Evolutionary conservation across 1,140 invertebrate genomes (phyloP).

Genomic region (Drosophila pectinifera): DNA sequence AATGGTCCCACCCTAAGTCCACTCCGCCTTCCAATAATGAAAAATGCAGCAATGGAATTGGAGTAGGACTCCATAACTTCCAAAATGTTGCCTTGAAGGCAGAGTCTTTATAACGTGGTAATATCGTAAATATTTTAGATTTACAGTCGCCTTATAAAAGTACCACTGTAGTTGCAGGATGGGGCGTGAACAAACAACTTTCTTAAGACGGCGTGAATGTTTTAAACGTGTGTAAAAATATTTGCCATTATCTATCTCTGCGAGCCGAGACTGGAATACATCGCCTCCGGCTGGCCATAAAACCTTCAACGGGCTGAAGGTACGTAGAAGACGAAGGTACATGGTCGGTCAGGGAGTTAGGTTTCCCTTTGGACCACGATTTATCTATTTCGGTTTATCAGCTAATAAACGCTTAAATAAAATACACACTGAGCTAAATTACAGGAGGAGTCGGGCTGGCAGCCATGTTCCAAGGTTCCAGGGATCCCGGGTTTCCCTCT

Average conservation of each 20-base stretch:
- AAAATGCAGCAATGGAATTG: not conserved
- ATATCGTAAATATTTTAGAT: constrained; percentile 4
- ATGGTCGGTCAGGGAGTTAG: constrained; percentile 11
- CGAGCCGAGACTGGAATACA: constrained; percentile 51
- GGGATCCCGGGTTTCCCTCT: not conserved
- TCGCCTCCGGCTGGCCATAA: constrained; percentile 65
- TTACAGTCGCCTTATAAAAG: constrained; percentile 1
- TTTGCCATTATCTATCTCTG: constrained; percentile 71
- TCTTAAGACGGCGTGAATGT: constrained; percentile 60
- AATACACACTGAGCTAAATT: constrained; percentile 82
- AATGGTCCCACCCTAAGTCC: too few relatives aligned
- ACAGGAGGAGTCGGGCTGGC: constrained; percentile 31
- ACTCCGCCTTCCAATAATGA: not conserved
- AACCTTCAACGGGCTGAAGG: constrained; percentile 63
- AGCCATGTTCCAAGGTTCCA: constrained; percentile 3
- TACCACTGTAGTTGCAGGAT: constrained; percentile 15
- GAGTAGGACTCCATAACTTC: not conserved
- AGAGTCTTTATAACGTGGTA: not conserved
- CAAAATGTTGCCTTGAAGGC: not conserved
- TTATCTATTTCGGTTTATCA: constrained; percentile 82
- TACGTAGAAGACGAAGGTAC: not conserved
- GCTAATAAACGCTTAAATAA: constrained; percentile 84
- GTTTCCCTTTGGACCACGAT: constrained; percentile 53
- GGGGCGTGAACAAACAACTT: constrained; percentile 71
- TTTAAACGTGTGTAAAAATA: constrained; percentile 65